Evolutionary conservation across 2,888 invertebrate species (phyloP).

Genomic region (Eudemis profundana): DNA sequence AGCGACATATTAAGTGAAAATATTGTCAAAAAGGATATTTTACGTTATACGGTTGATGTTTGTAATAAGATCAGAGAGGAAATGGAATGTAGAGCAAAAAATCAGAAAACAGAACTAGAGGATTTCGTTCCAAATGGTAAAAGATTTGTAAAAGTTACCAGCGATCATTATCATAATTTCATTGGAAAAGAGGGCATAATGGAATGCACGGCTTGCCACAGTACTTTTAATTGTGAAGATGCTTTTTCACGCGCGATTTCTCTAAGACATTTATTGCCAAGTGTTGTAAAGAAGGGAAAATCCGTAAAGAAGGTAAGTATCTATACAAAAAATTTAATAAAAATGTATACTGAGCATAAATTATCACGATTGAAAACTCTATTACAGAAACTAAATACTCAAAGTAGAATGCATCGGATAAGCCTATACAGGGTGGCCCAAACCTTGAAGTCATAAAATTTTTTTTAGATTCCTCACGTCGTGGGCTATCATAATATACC

Average conservation of each 20-base stretch:
- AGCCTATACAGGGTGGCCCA: no score
- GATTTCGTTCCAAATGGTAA: slow-evolving; percentile 11
- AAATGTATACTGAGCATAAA: no score
- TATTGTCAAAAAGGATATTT: background rate
- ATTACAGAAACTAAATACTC: no score
- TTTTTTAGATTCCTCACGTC: no score
- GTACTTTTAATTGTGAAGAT: background rate
- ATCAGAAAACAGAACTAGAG: background rate
- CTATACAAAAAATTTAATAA: no score
- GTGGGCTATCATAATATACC: no score
- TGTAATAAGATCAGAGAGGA: no score
- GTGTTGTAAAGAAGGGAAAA: background rate
- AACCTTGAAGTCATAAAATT: no score
- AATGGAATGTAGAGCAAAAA: no score
- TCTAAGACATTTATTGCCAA: slow-evolving; percentile 17
- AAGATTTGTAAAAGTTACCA: slow-evolving; percentile 11
- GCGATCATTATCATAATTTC: slow-evolving; percentile 18
- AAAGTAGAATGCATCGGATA: no score
- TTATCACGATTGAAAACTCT: no score
- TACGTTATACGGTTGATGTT: no score
- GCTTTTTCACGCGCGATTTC: slow-evolving; percentile 7
- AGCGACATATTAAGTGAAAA: background rate
- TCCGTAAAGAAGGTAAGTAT: slow-evolving; percentile 13
- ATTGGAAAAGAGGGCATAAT: background rate
- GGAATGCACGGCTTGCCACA: slow-evolving; percentile 9